Conservation (phyloP, 1,140 invertebrate genomes). For the Trissolcus basalis region DNA sequence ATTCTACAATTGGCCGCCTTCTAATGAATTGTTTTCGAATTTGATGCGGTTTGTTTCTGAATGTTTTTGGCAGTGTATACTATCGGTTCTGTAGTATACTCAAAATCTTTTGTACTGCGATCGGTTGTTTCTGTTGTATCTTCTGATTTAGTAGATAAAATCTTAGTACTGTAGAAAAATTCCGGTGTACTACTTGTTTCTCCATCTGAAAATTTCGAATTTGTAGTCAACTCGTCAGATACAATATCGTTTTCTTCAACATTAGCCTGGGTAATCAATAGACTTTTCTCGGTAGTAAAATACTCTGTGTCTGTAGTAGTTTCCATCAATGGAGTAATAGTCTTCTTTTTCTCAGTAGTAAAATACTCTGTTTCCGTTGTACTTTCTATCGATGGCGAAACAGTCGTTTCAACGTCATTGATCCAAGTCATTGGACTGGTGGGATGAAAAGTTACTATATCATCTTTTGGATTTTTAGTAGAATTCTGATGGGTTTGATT, state of each 20-base stretch:
- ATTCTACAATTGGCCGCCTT: slow-evolving; percentile 45
- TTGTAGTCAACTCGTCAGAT: slow-evolving; percentile 20
- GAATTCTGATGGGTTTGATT: background rate
- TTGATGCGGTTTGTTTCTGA: slow-evolving; percentile 44
- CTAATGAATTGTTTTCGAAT: slow-evolving; percentile 64
- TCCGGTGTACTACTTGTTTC: too few relatives aligned
- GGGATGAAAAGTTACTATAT: slow-evolving; percentile 16
- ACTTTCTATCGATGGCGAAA: background rate
- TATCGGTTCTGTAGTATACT: background rate
- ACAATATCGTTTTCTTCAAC: slow-evolving; percentile 30
- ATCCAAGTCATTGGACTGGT: slow-evolving; percentile 5
- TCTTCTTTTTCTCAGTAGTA: slow-evolving; percentile 9
- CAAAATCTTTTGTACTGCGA: background rate
- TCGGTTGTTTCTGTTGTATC: background rate
- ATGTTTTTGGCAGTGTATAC: slow-evolving; percentile 21
- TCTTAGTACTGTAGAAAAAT: background rate
- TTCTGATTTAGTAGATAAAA: background rate
- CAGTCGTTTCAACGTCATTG: slow-evolving; percentile 6
- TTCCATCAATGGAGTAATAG: slow-evolving; percentile 6
- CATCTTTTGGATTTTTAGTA: slow-evolving; percentile 10
- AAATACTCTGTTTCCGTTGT: slow-evolving; percentile 17
- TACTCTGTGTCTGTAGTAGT: slow-evolving; percentile 15
- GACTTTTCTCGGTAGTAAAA: slow-evolving; percentile 17
- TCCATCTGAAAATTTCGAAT: background rate
- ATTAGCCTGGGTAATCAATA: slow-evolving; percentile 20